Evolutionary conservation across 2,113 vertebrate genomes (phyloP).

Genomic region (Castor canadensis): DNA sequence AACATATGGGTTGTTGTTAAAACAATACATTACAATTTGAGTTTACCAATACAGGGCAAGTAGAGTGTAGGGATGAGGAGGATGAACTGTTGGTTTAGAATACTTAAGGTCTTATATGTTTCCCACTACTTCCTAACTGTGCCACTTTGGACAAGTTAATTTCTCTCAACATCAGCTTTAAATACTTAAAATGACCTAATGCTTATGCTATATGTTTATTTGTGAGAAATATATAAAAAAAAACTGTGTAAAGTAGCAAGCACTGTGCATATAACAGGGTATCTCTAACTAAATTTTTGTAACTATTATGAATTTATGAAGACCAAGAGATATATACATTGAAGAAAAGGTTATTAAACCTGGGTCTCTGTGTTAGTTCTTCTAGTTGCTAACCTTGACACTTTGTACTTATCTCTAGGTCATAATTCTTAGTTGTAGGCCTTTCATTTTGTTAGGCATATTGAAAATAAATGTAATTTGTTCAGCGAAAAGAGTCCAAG

Average conservation of each 20-base stretch:
- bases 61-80: background rate
- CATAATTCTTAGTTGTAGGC: background rate
- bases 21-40: background rate
- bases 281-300: background rate
- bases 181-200: background rate
- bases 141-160: background rate
- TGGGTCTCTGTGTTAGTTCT: background rate
- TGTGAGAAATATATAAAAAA: background rate
- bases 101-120: background rate
- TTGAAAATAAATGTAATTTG: background rate
- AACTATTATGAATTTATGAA: background rate
- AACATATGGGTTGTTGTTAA: background rate
- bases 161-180: background rate
- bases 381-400: background rate
- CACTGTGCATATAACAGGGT: background rate
- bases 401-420: background rate
- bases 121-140: background rate
- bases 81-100: background rate
- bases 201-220: background rate
- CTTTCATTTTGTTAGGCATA: background rate
- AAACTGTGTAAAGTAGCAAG: background rate
- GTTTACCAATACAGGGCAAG: background rate
- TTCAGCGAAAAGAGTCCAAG: background rate
- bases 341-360: background rate
- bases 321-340: background rate